A percentile compares a stretch with the other conserved stretches of the same genome.
Evolutionary conservation across 2,888 invertebrate genomes (phyloP).

Genomic region (Drosophila algonquin): DNA sequence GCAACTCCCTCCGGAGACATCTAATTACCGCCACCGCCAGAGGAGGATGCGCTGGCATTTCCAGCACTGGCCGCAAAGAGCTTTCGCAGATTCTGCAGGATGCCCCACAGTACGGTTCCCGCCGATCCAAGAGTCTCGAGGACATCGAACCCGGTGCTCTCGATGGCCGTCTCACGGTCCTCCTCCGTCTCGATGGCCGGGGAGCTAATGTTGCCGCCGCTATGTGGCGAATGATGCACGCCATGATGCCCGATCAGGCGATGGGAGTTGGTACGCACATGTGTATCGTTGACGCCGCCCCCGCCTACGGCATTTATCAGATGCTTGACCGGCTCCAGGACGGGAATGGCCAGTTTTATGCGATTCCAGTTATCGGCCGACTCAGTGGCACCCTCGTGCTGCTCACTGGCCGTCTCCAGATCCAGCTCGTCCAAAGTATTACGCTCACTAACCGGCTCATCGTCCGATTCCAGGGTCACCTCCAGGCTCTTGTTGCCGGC

Average conservation of each 20-base stretch:
- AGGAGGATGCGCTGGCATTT: conserved; percentile 72
- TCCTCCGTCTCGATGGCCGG: conserved; percentile 81
- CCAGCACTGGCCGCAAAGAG: conserved; percentile 81
- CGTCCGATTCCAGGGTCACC: conserved; percentile 63
- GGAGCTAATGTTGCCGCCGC: conserved; percentile 57
- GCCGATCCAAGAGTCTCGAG: conserved; percentile 79
- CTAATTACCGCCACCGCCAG: conserved; percentile 65
- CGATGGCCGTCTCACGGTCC: conserved; percentile 80
- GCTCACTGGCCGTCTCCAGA: conserved; percentile 53
- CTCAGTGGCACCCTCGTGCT: conserved; percentile 66
- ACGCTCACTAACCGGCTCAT: conserved; percentile 53
- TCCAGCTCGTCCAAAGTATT: conserved; percentile 69
- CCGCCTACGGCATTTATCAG: conserved; percentile 80
- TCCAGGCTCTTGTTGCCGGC: conserved; percentile 47
- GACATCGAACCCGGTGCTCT: conserved; percentile 77
- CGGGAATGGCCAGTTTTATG: conserved; percentile 77
- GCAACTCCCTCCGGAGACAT: background rate
- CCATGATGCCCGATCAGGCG: conserved; percentile 69
- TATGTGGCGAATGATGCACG: conserved; percentile 53
- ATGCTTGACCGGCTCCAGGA: conserved; percentile 81
- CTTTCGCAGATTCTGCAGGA: conserved; percentile 78
- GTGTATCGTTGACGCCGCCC: conserved; percentile 75
- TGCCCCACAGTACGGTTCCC: conserved; percentile 75
- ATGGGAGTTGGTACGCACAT: conserved; percentile 64
- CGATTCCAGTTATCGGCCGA: conserved; percentile 67